Conservation (phyloP, 1,140 invertebrate species). For the Neotoxoptera formosana region DNA sequence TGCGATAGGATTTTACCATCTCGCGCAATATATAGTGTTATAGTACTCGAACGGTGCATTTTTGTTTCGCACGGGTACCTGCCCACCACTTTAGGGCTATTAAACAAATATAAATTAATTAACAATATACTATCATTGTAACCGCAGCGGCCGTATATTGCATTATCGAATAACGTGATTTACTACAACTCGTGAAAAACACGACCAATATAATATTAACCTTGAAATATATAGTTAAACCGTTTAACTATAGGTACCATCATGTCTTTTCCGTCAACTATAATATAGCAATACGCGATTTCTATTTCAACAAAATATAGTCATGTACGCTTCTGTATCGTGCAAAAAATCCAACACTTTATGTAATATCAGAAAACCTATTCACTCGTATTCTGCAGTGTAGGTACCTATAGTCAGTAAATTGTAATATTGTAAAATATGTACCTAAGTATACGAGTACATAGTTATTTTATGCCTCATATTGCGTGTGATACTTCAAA, state of each 20-base stretch:
- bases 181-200: neutral
- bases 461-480: neutral
- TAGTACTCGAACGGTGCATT: neutral
- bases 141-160: rapidly evolving
- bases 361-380: neutral
- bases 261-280: neutral
- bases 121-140: neutral
- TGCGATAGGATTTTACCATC: neutral
- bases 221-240: neutral
- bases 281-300: neutral
- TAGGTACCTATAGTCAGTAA: neutral
- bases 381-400: neutral
- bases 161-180: neutral
- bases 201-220: neutral
- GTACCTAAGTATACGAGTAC: neutral
- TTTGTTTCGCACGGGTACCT: neutral
- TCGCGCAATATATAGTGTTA: neutral
- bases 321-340: neutral
- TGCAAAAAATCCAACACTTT: neutral
- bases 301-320: no score
- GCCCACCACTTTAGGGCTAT: neutral
- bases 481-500: neutral
- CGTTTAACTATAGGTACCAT: neutral
- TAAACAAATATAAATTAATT: neutral
- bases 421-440: neutral